phyloP scores from a whole-genome alignment of 2,797 vertebrate genomes.

The Numenius phaeopus region DNA sequence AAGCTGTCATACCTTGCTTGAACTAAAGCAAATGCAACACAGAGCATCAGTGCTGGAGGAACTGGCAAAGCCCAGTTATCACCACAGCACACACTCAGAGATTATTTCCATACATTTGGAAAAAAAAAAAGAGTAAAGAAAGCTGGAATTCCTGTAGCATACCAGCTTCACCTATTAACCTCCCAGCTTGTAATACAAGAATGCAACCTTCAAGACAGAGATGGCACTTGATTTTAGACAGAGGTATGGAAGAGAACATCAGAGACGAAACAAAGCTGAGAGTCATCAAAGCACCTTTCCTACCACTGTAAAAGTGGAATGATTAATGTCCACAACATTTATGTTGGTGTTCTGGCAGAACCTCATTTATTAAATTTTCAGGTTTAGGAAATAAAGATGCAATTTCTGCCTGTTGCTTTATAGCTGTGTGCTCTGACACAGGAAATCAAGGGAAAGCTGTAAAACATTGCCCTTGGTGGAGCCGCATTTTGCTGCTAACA shows the following conservation, averaged over 20 bases:
- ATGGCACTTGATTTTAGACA: background rate
- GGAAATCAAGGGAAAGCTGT: slow-evolving; percentile 63
- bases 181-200: slow-evolving; percentile 10
- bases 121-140: background rate
- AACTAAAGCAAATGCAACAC: background rate
- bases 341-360: background rate
- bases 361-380: slow-evolving; percentile 23
- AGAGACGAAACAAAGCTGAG: slow-evolving; percentile 5
- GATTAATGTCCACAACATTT: background rate
- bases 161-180: background rate
- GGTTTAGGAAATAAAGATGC: slow-evolving; percentile 51
- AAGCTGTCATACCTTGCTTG: background rate
- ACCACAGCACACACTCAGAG: background rate
- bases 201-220: background rate
- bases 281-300: background rate
- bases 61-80: background rate
- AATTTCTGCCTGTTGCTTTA: slow-evolving; percentile 2
- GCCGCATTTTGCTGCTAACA: slow-evolving; percentile 10
- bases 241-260: background rate
- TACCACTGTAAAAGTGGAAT: slow-evolving; percentile 12
- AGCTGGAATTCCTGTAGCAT: slow-evolving; percentile 30
- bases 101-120: slow-evolving; percentile 20
- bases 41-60: background rate
- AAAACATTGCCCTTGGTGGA: slow-evolving; percentile 31
- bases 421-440: slow-evolving; percentile 26